phyloP scores from a whole-genome alignment of 2,888 invertebrate genomes.

The Cyaniris semiargus region DNA sequence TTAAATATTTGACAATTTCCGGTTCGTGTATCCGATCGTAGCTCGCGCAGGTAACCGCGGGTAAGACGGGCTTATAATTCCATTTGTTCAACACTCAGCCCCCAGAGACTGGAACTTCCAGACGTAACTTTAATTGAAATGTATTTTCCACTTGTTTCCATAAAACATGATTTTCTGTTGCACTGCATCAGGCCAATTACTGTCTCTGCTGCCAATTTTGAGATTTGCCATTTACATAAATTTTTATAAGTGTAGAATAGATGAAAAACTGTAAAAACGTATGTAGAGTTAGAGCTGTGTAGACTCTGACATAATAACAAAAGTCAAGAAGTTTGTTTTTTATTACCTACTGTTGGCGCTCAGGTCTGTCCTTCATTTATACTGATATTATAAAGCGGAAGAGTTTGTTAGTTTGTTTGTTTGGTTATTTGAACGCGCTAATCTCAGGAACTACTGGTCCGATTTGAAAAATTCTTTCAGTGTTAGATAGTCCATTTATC shows the following conservation, averaged over 20 bases:
- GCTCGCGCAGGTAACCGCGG: slow-evolving; percentile 48
- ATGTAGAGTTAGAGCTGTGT: no score
- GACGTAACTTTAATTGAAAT: slow-evolving; percentile 56
- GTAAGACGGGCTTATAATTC: slow-evolving; percentile 59
- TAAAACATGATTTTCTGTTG: slow-evolving; percentile 41
- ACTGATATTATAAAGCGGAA: no score
- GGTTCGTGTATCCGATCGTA: slow-evolving; percentile 44
- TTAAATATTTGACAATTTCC: slow-evolving; percentile 12
- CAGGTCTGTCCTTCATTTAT: no score
- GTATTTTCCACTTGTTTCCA: slow-evolving; percentile 46
- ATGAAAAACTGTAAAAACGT: background rate
- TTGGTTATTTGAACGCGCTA: no score
- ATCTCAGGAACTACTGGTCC: no score
- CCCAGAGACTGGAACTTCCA: slow-evolving; percentile 45
- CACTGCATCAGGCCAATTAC: slow-evolving; percentile 20
- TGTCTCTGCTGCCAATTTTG: background rate
- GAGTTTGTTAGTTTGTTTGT: no score
- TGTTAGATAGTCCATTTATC: no score
- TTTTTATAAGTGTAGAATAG: background rate
- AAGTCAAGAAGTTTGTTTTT: no score
- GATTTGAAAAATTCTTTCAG: no score
- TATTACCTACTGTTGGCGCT: no score
- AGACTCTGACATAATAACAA: no score
- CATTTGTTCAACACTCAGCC: slow-evolving; percentile 54
- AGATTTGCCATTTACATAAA: slow-evolving; percentile 1